Percentiles rank a stretch among this genome's conserved stretches.
phyloP scores from a whole-genome alignment of 2,888 invertebrate species.

The Lepidonotus clava region DNA sequence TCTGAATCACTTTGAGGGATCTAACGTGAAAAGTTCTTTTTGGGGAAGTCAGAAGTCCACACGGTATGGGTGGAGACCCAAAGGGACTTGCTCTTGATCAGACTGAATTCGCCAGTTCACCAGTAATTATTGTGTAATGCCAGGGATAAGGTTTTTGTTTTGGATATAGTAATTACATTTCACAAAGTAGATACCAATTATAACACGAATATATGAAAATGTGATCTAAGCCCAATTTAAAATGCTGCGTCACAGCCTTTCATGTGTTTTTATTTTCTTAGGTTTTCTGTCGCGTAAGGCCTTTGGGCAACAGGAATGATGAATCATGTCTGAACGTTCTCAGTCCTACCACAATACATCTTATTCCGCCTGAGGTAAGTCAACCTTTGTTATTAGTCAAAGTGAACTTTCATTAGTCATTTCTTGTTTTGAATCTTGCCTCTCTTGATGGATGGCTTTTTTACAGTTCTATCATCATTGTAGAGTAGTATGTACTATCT shows the following conservation, averaged over 20 bases:
- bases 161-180: background rate
- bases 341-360: constrained; percentile 77
- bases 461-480: too few relatives aligned
- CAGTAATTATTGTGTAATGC: background rate
- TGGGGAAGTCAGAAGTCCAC: too few relatives aligned
- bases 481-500: too few relatives aligned
- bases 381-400: too few relatives aligned
- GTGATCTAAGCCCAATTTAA: background rate
- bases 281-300: constrained; percentile 93
- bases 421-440: too few relatives aligned
- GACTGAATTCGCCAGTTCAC: background rate
- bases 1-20: too few relatives aligned
- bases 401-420: too few relatives aligned
- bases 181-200: background rate
- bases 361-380: constrained; percentile 79
- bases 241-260: background rate
- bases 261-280: constrained; percentile 75
- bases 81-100: background rate
- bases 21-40: too few relatives aligned
- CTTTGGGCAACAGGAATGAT: constrained; percentile 85
- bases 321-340: constrained; percentile 79
- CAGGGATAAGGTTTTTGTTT: background rate
- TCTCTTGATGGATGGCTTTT: too few relatives aligned
- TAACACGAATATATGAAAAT: background rate
- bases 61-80: too few relatives aligned